These are phyloP conservation scores for Pristiophorus japonicus DNA, from an alignment of 2,113 vertebrate species.

Conservation along the genomic window DNA sequence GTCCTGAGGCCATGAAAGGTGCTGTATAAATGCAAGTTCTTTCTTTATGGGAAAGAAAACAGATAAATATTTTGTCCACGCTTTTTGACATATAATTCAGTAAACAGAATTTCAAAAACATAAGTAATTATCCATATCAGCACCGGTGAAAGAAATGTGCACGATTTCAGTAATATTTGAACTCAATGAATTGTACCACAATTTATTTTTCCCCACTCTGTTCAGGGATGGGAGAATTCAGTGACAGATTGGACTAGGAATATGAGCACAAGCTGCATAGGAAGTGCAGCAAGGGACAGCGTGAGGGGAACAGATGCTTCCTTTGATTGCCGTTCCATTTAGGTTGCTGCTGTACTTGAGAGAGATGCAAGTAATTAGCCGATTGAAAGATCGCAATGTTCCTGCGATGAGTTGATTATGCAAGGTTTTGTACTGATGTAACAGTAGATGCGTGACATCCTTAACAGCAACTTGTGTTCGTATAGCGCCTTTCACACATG, in stretches of 20 bases:
- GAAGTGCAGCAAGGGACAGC: conserved; percentile 42
- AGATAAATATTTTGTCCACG: neutral
- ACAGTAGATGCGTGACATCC: neutral
- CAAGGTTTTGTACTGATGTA: no score
- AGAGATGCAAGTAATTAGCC: conserved; percentile 45
- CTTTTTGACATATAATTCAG: neutral
- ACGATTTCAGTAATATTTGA: no score
- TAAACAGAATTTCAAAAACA: neutral
- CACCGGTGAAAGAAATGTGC: no score
- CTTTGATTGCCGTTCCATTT: conserved; percentile 10
- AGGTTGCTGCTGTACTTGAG: conserved; percentile 42
- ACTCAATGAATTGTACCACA: neutral
- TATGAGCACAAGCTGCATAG: conserved; percentile 46
- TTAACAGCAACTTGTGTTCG: neutral
- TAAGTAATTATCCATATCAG: neutral
- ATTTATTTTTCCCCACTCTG: neutral
- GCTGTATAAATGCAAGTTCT: neutral
- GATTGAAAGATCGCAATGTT: neutral
- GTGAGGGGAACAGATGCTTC: conserved; percentile 35
- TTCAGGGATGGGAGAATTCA: conserved; percentile 30
- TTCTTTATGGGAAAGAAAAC: neutral
- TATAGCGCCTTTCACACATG: neutral
- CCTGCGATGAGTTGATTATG: neutral
- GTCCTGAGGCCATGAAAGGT: neutral
- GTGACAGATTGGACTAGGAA: conserved; percentile 48